phyloP scores from a whole-genome alignment of 1,140 invertebrate species.

The Papilio dardanus region DNA sequence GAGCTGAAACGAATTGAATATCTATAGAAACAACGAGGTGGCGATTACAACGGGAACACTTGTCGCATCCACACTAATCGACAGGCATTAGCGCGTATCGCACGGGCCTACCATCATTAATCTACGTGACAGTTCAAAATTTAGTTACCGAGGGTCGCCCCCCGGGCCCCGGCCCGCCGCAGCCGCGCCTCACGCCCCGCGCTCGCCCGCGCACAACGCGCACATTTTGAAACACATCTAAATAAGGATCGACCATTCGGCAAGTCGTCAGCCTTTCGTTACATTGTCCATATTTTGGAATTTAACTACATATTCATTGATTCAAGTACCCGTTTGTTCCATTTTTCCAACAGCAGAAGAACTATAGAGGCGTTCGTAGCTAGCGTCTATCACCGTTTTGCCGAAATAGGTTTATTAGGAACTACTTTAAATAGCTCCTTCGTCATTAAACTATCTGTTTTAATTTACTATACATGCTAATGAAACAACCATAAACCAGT shows the following conservation, averaged over 20 bases:
- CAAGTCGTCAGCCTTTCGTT: slow-evolving; percentile 7
- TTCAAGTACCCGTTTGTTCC: neutral
- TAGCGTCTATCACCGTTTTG: no score
- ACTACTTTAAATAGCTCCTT: neutral
- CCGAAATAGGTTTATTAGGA: no score
- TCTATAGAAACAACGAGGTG: slow-evolving; percentile 1
- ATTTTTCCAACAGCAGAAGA: neutral
- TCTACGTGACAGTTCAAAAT: slow-evolving; percentile 83
- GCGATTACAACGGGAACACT: slow-evolving; percentile 23
- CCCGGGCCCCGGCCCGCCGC: slow-evolving; percentile 43
- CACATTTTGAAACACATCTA: slow-evolving; percentile 62
- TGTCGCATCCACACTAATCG: slow-evolving; percentile 71
- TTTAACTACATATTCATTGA: slow-evolving; percentile 12
- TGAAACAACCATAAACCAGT: neutral
- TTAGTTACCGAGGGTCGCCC: slow-evolving; percentile 79
- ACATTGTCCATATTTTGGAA: slow-evolving; percentile 4
- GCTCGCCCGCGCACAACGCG: slow-evolving; percentile 45
- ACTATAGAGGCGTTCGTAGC: neutral
- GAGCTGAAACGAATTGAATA: slow-evolving; percentile 10
- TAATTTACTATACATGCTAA: neutral
- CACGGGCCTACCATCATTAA: slow-evolving; percentile 80
- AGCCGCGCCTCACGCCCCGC: slow-evolving; percentile 37
- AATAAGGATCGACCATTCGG: slow-evolving; percentile 20
- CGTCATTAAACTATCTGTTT: neutral
- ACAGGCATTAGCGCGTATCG: slow-evolving; percentile 78